Conservation (phyloP, 2,797 vertebrate genomes). For the Aulostomus chinensis region DNA sequence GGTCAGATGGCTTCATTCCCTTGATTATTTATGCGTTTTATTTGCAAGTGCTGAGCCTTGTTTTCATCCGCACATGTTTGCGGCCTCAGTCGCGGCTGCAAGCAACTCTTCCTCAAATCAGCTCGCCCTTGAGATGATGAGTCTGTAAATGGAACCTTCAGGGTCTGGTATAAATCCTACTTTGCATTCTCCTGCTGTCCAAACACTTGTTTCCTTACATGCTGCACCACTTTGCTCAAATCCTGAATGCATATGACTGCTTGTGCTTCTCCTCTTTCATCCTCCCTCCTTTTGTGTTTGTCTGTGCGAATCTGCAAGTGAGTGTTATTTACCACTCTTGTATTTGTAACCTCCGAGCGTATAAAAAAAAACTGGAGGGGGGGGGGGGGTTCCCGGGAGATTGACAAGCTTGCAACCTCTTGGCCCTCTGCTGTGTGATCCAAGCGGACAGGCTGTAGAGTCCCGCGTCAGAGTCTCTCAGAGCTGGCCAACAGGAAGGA, state of each 20-base stretch:
- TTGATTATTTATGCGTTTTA: not conserved
- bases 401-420: slow-evolving; percentile 53
- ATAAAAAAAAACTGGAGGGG: too few species aligned
- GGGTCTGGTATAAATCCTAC: slow-evolving; percentile 35
- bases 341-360: too few species aligned
- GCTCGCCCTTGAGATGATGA: slow-evolving; percentile 34
- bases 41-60: too few species aligned
- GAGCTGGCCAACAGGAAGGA: slow-evolving; percentile 25
- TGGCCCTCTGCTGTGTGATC: slow-evolving; percentile 34
- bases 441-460: slow-evolving; percentile 40
- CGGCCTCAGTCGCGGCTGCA: too few species aligned
- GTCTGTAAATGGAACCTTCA: slow-evolving; percentile 31
- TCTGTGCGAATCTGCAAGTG: slow-evolving; percentile 29
- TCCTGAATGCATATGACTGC: slow-evolving; percentile 14
- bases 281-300: slow-evolving; percentile 21
- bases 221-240: slow-evolving; percentile 20
- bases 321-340: too few species aligned
- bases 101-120: slow-evolving; percentile 22
- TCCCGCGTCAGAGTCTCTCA: slow-evolving; percentile 30
- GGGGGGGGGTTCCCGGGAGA: slow-evolving; percentile 10
- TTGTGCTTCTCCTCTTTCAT: slow-evolving; percentile 7
- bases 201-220: slow-evolving; percentile 27
- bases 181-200: slow-evolving; percentile 43
- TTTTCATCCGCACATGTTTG: too few species aligned
- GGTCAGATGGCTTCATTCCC: not conserved